Base-by-base conservation (phyloP, 2,888 invertebrate species). In the Toxonevra muliebris region DNA sequence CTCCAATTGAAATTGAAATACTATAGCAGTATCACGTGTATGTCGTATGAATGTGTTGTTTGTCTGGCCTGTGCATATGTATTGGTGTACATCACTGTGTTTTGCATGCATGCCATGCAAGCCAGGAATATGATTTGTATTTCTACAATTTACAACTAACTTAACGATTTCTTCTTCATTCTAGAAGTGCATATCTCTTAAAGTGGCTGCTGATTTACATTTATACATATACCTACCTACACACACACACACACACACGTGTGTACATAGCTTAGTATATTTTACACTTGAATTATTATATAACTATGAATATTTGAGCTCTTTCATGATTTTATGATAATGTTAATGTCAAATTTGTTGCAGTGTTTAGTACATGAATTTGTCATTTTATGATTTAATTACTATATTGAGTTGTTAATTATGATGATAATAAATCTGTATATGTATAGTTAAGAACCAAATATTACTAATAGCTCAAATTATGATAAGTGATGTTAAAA, bases 381-480 rank as follows among this genome's bases (percentile, higher is more conserved):
- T 65, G 64, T 65, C 58, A 65, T 30, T 40, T 57, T 50, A n/a
- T 58, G 64, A 65, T 65, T 65, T 65, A 65, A 65, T 65, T 58
- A 48, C 64, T 57, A 65, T 50, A 57, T 65, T 65, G 64, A 41
- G 41, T 58, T 57, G 57, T 58, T 58, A 48, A 42, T 65, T 64
- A 50, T 42, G 57, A 58, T 41, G 42, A 4, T 30, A 30, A 7
- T 30, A 30, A 2, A 2, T 30, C n/a, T n/a, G n/a, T n/a, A n/a
- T n/a, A n/a, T n/a, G n/a, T n/a, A n/a, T n/a, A n/a, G n/a, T n/a
- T n/a, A n/a, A n/a, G n/a, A n/a, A n/a, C n/a, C n/a, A n/a, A n/a
- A n/a, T n/a, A n/a, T n/a, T n/a, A n/a, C n/a, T n/a, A n/a, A n/a
- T n/a, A n/a, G n/a, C n/a, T n/a, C n/a, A n/a, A n/a, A n/a, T n/a